Conservation (phyloP, 2,113 vertebrate species). For the Neoarius graeffei region DNA sequence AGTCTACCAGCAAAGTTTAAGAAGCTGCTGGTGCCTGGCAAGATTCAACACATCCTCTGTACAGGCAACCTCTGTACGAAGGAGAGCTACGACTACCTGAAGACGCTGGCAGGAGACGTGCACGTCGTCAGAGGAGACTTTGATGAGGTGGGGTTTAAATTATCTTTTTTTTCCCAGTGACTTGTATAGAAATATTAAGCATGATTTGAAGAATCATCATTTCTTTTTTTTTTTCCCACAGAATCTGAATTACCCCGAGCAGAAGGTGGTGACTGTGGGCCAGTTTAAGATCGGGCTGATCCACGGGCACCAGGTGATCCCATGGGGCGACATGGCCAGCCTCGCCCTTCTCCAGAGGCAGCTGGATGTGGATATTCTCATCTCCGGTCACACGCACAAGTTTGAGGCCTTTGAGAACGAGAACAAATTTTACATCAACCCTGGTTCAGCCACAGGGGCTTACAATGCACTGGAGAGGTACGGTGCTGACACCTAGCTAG, state of each 20-base stretch:
- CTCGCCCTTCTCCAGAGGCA: conserved; percentile 93
- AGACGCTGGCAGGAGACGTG: conserved; percentile 97
- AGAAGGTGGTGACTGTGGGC: conserved; percentile 98
- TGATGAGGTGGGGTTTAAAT: conserved; percentile 81
- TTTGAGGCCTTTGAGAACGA: conserved; percentile 98
- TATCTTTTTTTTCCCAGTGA: too few species aligned
- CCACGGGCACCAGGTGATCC: conserved; percentile 98
- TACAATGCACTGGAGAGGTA: conserved; percentile 96
- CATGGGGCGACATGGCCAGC: conserved; percentile 98
- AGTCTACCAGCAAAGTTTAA: conserved; percentile 98
- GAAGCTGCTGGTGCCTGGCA: conserved; percentile 95
- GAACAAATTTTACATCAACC: conserved; percentile 99
- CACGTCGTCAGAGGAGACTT: conserved; percentile 98
- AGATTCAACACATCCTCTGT: conserved; percentile 99
- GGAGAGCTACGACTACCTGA: conserved; percentile 99
- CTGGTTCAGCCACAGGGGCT: conserved; percentile 97
- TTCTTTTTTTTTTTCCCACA: conserved; percentile 57
- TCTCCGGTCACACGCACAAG: conserved; percentile 98
- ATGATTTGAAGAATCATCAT: background rate
- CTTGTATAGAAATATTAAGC: background rate
- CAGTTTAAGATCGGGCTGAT: conserved; percentile 98
- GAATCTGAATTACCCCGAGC: conserved; percentile 98
- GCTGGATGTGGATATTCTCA: conserved; percentile 98
- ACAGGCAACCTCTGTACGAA: conserved; percentile 99
- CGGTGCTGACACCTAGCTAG: conserved; percentile 34